Evolutionary conservation across 2,113 vertebrate species (phyloP), one percentile per base, ranked within the genome.

Genomic region (Dasyprocta punctata): DNA sequence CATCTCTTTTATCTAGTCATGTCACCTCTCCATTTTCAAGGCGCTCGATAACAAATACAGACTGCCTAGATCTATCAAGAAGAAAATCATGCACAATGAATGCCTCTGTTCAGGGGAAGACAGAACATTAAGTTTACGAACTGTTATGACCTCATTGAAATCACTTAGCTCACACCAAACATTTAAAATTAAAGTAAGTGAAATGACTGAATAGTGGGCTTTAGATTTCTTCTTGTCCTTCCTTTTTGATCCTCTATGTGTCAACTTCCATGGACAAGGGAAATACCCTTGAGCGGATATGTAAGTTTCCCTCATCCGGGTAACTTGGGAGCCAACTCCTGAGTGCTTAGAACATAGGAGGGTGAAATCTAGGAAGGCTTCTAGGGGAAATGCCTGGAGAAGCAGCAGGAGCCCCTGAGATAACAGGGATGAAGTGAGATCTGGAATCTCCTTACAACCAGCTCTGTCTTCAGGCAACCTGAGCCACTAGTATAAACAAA

Each of bases 261-360:
- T n/a, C 78, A 6, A 47, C 36, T 22, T 75, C 41, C 60, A 0
- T 61, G 26, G 49, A 44, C 7, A 33, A 11, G 8, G 6, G 5
- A 20, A 47, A 19, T 2, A 16, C 4, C 7, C 9, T 5, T 0
- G 3, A 8, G 0, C 33, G 11, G 16, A 36, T 19, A 2, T 10
- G n/a, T 47, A 61, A n/a, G 3, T 47, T 4, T 22, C 33, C 28
- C 28, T 67, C 54, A 33, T 26, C 0, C 20, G 5, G 5, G 2
- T 28, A 60, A 30, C 1, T 17, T n/a, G 85, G 65, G 47, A 41
- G 52, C 47, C 77, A 49, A 5, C 49, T 89, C 36, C n/a, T 26
- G 7, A 36, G 33, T 33, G 44, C 4, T 86, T 75, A 3, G 1
- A 38, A 30, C 38, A 8, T 0, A n/a, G 26, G 54, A 24, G 11